These are phyloP conservation scores for Teinopalpus imperialis DNA, from an alignment of 2,888 invertebrate species.

Conservation along the genomic window DNA sequence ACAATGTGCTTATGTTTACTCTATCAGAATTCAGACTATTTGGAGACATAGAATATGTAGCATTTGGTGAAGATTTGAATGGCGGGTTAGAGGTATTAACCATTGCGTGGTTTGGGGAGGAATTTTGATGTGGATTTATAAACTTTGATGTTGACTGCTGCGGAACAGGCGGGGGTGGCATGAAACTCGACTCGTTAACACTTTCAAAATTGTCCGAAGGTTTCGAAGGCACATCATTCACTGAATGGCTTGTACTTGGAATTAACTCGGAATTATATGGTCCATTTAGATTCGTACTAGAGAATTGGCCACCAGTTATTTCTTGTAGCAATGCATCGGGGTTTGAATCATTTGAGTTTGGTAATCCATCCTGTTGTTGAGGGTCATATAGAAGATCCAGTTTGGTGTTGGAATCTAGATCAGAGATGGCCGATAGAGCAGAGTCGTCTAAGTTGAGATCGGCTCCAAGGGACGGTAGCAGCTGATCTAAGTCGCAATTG, in stretches of 20 bases:
- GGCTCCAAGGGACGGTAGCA: slow-evolving; percentile 83
- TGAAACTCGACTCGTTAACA: slow-evolving; percentile 46
- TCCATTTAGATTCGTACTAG: slow-evolving; percentile 42
- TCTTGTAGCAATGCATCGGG: slow-evolving; percentile 47
- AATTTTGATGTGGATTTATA: slow-evolving; percentile 30
- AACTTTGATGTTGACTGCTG: slow-evolving; percentile 48
- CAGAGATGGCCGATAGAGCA: slow-evolving; percentile 61
- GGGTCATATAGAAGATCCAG: slow-evolving; percentile 60
- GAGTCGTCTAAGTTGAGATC: slow-evolving; percentile 80
- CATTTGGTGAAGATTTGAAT: slow-evolving; percentile 50
- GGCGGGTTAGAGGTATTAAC: slow-evolving; percentile 36
- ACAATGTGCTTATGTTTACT: slow-evolving; percentile 32
- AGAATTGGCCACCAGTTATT: slow-evolving; percentile 52
- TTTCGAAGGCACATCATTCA: slow-evolving; percentile 47
- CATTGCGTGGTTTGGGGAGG: slow-evolving; percentile 36
- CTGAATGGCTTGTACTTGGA: slow-evolving; percentile 33
- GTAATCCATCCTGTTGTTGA: slow-evolving; percentile 29
- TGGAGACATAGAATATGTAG: slow-evolving; percentile 34
- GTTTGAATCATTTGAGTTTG: slow-evolving; percentile 37
- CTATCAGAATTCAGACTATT: slow-evolving; percentile 30
- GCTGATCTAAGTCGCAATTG: slow-evolving; percentile 83
- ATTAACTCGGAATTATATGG: slow-evolving; percentile 42
- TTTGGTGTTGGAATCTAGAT: slow-evolving; percentile 64
- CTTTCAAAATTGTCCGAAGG: slow-evolving; percentile 33
- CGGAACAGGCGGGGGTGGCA: slow-evolving; percentile 63